A percentile compares a stretch with the other conserved stretches of the same genome.
phyloP scores from a whole-genome alignment of 2,797 vertebrate species.

The Gymnothorax javanicus region DNA sequence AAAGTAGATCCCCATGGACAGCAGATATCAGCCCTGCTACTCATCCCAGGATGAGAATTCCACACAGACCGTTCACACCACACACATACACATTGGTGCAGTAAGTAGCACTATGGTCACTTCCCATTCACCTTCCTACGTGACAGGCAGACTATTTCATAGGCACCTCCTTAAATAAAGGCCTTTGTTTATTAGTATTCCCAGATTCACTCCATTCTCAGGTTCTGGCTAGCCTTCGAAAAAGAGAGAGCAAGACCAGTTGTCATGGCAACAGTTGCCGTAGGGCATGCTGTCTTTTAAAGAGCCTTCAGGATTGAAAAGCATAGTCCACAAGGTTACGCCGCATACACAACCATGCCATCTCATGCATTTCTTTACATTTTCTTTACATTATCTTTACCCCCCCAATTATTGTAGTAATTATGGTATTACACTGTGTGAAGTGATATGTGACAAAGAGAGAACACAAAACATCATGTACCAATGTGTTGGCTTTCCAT shows the following conservation, averaged over 20 bases:
- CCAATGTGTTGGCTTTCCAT: background rate
- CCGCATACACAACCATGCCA: background rate
- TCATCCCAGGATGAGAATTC: too few species aligned
- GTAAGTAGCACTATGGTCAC: background rate
- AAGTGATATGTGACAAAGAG: background rate
- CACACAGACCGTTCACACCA: background rate
- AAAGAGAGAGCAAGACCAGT: background rate
- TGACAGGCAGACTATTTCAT: background rate
- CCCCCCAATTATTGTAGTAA: background rate
- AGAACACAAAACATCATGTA: background rate
- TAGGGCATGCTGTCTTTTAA: constrained; percentile 15
- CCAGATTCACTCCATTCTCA: background rate
- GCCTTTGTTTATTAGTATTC: background rate
- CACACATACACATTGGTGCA: background rate
- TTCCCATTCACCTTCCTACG: background rate
- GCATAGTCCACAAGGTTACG: constrained; percentile 2
- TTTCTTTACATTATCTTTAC: background rate
- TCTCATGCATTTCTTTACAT: background rate
- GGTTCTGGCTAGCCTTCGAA: background rate
- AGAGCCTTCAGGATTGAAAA: background rate
- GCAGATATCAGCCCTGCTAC: too few species aligned
- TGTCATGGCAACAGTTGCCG: constrained; percentile 14
- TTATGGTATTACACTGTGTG: background rate
- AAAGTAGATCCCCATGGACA: too few species aligned
- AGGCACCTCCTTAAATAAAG: background rate